These are phyloP conservation scores for Plectropomus leopardus DNA, from an alignment of 2,113 vertebrate genomes.

Conservation along the genomic window DNA sequence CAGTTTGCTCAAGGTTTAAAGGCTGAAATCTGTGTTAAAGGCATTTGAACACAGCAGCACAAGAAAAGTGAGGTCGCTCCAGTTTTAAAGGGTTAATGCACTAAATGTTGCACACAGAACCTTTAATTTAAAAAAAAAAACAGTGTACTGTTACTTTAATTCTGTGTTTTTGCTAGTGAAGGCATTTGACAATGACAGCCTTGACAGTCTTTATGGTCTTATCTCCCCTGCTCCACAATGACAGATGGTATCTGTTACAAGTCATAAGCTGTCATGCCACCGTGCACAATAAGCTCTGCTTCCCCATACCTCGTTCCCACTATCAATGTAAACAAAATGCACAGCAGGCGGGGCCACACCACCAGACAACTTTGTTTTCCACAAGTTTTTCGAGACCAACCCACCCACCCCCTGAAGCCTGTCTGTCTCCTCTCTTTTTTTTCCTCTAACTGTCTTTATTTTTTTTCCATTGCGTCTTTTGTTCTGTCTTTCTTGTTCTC, in stretches of 20 bases:
- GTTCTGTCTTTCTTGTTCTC: conserved; percentile 27
- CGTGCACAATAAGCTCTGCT: conserved; percentile 18
- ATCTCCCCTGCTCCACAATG: conserved; percentile 53
- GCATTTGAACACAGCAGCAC: too few relatives aligned
- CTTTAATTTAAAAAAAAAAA: not conserved
- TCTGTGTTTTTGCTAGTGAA: conserved; percentile 13
- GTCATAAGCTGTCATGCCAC: conserved; percentile 45
- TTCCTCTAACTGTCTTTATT: not conserved
- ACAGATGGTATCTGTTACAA: conserved; percentile 62
- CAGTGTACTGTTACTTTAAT: conserved; percentile 37
- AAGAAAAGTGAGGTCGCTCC: too few relatives aligned
- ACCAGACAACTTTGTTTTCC: conserved; percentile 38
- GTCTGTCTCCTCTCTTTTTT: conserved; percentile 2
- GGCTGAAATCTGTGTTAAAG: too few relatives aligned
- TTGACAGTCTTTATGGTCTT: conserved; percentile 32
- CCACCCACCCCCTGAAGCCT: not conserved
- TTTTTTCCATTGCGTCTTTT: conserved; percentile 32
- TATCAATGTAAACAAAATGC: conserved; percentile 54
- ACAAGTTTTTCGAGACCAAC: not conserved
- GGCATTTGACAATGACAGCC: conserved; percentile 45
- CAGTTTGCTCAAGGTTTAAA: too few relatives aligned
- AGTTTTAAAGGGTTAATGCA: too few relatives aligned
- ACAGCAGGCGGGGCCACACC: conserved; percentile 25
- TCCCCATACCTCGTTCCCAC: conserved; percentile 6
- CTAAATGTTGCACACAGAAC: too few relatives aligned